These are phyloP conservation scores for Ectropis crepuscularia DNA, from an alignment of 2,888 invertebrate genomes.

Conservation along the genomic window DNA sequence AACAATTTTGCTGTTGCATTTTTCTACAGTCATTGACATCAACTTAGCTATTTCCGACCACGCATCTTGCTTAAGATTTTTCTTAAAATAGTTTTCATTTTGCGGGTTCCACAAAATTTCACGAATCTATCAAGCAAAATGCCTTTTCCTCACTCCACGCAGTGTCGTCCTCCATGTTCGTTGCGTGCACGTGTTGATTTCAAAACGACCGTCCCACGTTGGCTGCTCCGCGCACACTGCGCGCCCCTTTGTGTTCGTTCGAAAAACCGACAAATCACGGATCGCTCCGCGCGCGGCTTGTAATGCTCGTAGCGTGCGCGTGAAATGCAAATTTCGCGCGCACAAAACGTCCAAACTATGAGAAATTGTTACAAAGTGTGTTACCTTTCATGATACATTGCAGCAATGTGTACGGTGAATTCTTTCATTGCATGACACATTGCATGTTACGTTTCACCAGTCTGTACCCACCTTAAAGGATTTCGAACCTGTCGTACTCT, in stretches of 20 bases:
- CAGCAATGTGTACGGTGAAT: conserved; percentile 24
- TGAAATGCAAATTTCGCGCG: conserved; percentile 4
- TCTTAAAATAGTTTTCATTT: conserved; percentile 33
- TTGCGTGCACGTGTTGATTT: conserved; percentile 25
- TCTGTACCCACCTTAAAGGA: conserved; percentile 17
- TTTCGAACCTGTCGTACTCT: too few species aligned
- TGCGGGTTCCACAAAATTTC: conserved; percentile 39
- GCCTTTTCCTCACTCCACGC: conserved; percentile 37
- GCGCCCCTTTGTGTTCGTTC: conserved; percentile 35
- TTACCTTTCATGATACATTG: conserved; percentile 35
- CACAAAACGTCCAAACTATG: conserved; percentile 17
- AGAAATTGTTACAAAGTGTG: conserved; percentile 25
- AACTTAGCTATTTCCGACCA: conserved; percentile 35
- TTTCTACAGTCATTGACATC: conserved; percentile 24
- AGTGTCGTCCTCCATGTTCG: conserved; percentile 28
- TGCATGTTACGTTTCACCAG: conserved; percentile 24
- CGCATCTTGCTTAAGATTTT: conserved; percentile 36
- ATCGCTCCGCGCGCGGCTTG: conserved; percentile 28
- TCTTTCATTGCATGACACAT: conserved; percentile 27
- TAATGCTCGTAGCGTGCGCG: conserved; percentile 7
- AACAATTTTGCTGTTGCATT: conserved; percentile 33
- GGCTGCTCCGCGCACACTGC: conserved; percentile 22
- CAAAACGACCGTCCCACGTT: conserved; percentile 6
- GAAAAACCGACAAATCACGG: conserved; percentile 36
- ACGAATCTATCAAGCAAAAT: conserved; percentile 35